Conservation (phyloP, 2,113 vertebrate species). For the Lepisosteus osseus region DNA sequence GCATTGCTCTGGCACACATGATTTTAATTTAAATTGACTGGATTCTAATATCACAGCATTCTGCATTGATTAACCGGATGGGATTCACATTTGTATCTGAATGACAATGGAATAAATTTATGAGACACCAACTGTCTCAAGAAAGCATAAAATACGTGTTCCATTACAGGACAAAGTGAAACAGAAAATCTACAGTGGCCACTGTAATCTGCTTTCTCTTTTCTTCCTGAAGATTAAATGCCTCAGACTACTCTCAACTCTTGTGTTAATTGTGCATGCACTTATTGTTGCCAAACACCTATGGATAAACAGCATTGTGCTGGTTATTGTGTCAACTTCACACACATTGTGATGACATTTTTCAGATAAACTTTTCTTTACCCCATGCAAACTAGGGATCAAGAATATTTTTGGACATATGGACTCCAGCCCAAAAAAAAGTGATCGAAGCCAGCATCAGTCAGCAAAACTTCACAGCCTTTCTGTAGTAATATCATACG, state of each 20-base stretch:
- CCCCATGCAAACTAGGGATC: too few relatives aligned
- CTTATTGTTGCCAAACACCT: too few relatives aligned
- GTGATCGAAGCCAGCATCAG: not conserved
- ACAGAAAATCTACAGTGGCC: too few relatives aligned
- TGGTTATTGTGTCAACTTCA: too few relatives aligned
- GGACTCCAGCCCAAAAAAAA: not conserved
- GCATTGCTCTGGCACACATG: constrained; percentile 7
- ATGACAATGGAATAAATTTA: constrained; percentile 19
- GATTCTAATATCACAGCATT: constrained; percentile 36
- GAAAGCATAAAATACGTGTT: not conserved
- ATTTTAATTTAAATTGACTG: constrained; percentile 44
- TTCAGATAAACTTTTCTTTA: too few relatives aligned
- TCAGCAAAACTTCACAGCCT: not conserved
- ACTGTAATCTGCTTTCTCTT: too few relatives aligned
- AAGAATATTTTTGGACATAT: not conserved
- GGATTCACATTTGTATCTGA: constrained; percentile 6
- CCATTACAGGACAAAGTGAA: too few relatives aligned
- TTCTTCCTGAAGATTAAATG: too few relatives aligned
- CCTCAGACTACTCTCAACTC: too few relatives aligned
- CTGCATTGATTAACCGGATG: constrained; percentile 23
- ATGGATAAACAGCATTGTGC: too few relatives aligned
- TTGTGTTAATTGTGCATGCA: too few relatives aligned
- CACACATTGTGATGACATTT: too few relatives aligned
- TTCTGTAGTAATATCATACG: not conserved
- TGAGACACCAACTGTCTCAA: not conserved